Conservation (phyloP, 2,888 invertebrate genomes). For the Lasioglossum lativentre region DNA sequence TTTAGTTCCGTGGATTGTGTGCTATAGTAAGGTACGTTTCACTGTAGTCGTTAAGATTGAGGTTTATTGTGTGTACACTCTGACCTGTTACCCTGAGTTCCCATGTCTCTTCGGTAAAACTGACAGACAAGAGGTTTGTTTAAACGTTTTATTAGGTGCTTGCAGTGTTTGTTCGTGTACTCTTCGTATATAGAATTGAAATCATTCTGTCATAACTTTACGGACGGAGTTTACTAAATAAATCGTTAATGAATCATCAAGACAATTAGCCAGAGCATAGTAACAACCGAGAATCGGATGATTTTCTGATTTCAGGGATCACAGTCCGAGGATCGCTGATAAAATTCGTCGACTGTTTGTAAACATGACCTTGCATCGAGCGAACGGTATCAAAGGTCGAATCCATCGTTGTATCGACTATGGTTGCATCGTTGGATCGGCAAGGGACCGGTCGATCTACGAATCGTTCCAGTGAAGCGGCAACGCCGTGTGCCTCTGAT, state of each 20-base stretch:
- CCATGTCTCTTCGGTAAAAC: not conserved
- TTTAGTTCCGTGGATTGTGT: not conserved
- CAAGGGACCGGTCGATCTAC: conserved; percentile 16
- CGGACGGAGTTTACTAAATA: not conserved
- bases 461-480: conserved; percentile 29
- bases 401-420: not conserved
- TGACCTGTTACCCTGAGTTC: not conserved
- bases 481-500: conserved; percentile 2
- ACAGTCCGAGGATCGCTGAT: not conserved
- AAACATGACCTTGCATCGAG: not conserved
- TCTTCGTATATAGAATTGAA: not conserved
- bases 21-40: not conserved
- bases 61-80: not conserved
- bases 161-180: not conserved
- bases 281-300: not conserved
- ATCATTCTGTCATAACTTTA: not conserved
- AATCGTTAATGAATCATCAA: no score
- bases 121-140: not conserved
- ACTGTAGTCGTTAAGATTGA: not conserved
- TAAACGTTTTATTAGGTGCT: no score
- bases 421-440: conserved; percentile 35
- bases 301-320: not conserved
- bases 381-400: not conserved
- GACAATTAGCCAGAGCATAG: no score
- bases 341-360: not conserved